A percentile compares a stretch with the other conserved stretches of the same genome.
Conservation (phyloP, 1,140 invertebrate species). For the Drosophila albomicans region DNA sequence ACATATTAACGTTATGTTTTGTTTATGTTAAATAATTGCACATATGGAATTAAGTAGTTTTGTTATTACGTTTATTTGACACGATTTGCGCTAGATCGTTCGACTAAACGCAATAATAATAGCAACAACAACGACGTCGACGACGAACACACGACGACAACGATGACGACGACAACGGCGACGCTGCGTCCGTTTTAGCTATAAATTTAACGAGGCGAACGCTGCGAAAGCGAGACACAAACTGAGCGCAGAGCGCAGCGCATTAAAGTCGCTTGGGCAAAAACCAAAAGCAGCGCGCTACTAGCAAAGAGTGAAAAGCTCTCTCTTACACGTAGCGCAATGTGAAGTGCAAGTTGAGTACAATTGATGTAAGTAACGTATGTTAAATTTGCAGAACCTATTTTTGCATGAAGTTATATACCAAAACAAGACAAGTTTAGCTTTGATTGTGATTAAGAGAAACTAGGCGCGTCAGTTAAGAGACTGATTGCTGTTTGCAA, state of each 20-base stretch:
- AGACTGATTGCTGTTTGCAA: background rate
- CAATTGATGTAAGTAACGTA: background rate
- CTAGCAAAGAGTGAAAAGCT: conserved; percentile 2
- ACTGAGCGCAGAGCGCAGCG: conserved; percentile 51
- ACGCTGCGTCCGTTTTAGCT: conserved; percentile 9
- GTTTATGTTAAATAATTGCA: conserved; percentile 63
- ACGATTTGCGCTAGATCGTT: conserved; percentile 65
- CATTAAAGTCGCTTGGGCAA: conserved; percentile 22
- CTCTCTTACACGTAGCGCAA: background rate
- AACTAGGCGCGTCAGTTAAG: no score
- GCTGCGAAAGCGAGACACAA: conserved; percentile 37
- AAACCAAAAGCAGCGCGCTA: conserved; percentile 3
- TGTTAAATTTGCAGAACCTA: no score
- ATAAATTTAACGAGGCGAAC: conserved; percentile 27
- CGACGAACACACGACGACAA: conserved; percentile 37
- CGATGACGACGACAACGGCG: conserved; percentile 3
- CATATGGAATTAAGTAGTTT: conserved; percentile 60
- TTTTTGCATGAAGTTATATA: no score
- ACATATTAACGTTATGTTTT: conserved; percentile 17
- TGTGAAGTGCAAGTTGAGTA: background rate
- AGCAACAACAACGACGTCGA: conserved; percentile 41
- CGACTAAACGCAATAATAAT: conserved; percentile 53
- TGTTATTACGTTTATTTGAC: conserved; percentile 17
- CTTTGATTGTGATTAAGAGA: background rate
- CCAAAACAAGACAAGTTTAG: background rate